These are phyloP conservation scores for Amiota minor DNA, from an alignment of 2,888 invertebrate genomes.

Conservation along the genomic window DNA sequence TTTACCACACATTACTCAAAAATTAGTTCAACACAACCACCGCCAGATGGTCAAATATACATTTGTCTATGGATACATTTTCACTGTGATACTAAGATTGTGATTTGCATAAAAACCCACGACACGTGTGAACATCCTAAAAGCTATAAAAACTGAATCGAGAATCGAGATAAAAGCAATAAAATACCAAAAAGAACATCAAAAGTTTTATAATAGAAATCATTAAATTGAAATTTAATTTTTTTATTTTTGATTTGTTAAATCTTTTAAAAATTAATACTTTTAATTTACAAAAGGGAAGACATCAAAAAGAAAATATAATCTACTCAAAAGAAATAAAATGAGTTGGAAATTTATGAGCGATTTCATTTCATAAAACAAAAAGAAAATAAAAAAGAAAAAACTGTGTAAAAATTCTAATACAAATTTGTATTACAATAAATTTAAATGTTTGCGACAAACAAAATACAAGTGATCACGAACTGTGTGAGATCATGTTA, in stretches of 20 bases:
- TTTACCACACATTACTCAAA: no score
- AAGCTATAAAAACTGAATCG: conserved; percentile 27
- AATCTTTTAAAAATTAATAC: conserved; percentile 24
- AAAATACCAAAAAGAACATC: conserved; percentile 33
- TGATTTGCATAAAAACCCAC: conserved; percentile 24
- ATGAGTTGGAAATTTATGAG: conserved; percentile 17
- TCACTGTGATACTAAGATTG: not conserved
- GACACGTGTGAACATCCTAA: conserved; percentile 16
- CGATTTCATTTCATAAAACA: not conserved
- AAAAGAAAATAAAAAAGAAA: no score
- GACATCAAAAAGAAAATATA: not conserved
- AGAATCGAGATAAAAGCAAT: conserved; percentile 31
- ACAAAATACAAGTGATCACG: not conserved
- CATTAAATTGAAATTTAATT: conserved; percentile 6
- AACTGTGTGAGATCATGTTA: not conserved
- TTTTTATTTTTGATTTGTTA: conserved; percentile 21
- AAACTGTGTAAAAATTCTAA: not conserved
- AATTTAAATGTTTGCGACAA: conserved; percentile 7
- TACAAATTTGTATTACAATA: not conserved
- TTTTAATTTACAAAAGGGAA: conserved; percentile 26
- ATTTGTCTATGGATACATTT: no score
- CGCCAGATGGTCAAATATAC: no score
- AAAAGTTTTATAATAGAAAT: conserved; percentile 18
- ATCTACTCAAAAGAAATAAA: conserved; percentile 22
- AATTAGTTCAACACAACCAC: no score